phyloP scores from a whole-genome alignment of 2,888 invertebrate species.

The Drosophila testacea region DNA sequence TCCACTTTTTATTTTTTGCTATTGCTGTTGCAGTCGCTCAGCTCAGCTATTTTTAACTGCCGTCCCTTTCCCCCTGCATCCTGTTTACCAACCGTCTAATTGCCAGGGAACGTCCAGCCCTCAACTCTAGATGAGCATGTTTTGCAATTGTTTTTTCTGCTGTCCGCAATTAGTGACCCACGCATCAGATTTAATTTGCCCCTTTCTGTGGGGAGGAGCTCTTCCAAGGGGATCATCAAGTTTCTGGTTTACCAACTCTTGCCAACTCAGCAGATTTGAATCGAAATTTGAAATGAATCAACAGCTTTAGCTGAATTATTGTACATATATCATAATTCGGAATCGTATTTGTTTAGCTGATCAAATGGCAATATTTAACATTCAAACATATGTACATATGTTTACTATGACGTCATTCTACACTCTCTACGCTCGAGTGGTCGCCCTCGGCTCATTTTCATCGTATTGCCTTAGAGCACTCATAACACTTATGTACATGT shows the following conservation, averaged over 20 bases:
- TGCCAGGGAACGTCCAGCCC: conserved; percentile 32
- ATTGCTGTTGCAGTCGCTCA: conserved; percentile 28
- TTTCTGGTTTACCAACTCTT: conserved; percentile 6
- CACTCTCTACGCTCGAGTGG: conserved; percentile 35
- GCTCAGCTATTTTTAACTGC: conserved; percentile 46
- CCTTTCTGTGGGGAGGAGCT: not conserved
- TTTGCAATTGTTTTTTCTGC: conserved; percentile 37
- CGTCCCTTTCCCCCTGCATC: not conserved
- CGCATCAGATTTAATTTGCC: conserved; percentile 40
- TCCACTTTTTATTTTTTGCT: conserved; percentile 24
- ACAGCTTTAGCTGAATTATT: conserved; percentile 9
- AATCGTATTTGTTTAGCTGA: conserved; percentile 23
- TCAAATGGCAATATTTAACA: conserved; percentile 33
- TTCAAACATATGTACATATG: conserved; percentile 21
- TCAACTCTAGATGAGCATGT: conserved; percentile 11
- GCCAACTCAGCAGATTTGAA: conserved; percentile 4
- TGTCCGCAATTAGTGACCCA: conserved; percentile 48
- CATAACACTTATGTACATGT: conserved; percentile 4
- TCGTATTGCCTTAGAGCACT: not conserved
- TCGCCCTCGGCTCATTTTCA: conserved; percentile 40
- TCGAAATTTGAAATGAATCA: conserved; percentile 28
- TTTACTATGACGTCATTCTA: conserved; percentile 44
- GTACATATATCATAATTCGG: conserved; percentile 5
- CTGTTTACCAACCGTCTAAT: conserved; percentile 40
- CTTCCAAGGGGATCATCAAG: conserved; percentile 9